Evolutionary conservation across 2,888 invertebrate species (phyloP).

Genomic region (Hedychridium roseum): DNA sequence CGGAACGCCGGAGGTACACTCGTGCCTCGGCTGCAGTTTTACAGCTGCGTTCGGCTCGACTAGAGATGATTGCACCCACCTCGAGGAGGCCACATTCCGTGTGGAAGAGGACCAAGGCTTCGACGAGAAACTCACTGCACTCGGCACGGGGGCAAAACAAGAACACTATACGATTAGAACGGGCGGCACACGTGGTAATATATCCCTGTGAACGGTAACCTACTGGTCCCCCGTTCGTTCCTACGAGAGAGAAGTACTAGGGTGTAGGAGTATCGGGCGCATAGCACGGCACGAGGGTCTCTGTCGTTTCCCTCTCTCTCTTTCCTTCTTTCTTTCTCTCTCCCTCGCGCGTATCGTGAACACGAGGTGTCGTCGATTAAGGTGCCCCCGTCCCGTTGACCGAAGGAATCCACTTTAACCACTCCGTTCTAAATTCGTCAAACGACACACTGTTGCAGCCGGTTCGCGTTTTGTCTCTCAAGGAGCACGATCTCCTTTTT

Average conservation of each 20-base stretch:
- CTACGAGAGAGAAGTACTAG: slow-evolving; percentile 22
- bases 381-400: too few relatives aligned
- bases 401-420: too few relatives aligned
- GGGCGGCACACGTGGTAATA: slow-evolving; percentile 25
- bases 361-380: too few relatives aligned
- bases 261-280: slow-evolving; percentile 18
- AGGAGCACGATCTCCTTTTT: too few relatives aligned
- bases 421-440: too few relatives aligned
- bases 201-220: slow-evolving; percentile 30
- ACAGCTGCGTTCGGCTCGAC: slow-evolving; percentile 25
- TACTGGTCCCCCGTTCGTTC: slow-evolving; percentile 30
- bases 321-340: slow-evolving; percentile 2
- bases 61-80: slow-evolving; percentile 32
- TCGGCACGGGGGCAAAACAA: slow-evolving; percentile 25
- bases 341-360: slow-evolving; percentile 2
- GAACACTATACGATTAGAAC: slow-evolving; percentile 23
- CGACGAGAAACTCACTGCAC: slow-evolving; percentile 31
- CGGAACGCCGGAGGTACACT: slow-evolving; percentile 25
- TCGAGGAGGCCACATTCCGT: slow-evolving; percentile 38
- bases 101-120: slow-evolving; percentile 12
- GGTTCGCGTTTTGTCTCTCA: too few relatives aligned
- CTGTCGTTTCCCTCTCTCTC: slow-evolving; percentile 24
- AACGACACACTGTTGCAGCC: too few relatives aligned
- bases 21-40: slow-evolving; percentile 28
- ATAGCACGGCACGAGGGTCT: slow-evolving; percentile 38